These are phyloP conservation scores for Sympetrum striolatum DNA, from an alignment of 2,888 invertebrate genomes.

Conservation along the genomic window DNA sequence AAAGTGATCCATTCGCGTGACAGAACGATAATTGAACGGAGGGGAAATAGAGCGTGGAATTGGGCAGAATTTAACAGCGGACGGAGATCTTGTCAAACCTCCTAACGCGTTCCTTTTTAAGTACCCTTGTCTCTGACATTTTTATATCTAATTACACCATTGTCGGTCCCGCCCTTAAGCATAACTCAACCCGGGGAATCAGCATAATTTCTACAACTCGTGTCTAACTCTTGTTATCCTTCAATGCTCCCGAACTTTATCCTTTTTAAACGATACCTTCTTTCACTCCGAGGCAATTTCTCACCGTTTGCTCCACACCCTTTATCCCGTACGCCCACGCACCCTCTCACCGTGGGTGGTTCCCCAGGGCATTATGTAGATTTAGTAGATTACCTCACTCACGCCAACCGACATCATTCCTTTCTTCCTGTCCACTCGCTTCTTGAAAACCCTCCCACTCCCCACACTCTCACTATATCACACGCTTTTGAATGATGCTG, in stretches of 20 bases:
- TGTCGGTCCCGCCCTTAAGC: conserved; percentile 1
- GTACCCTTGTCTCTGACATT: conserved; percentile 12
- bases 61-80: neutral
- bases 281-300: neutral
- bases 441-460: neutral
- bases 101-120: neutral
- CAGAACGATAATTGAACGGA: neutral
- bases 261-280: neutral
- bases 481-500: neutral
- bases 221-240: conserved; percentile 25
- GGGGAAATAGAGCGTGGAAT: neutral
- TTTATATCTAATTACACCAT: conserved; percentile 29
- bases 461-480: neutral
- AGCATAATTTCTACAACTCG: conserved; percentile 39
- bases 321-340: neutral
- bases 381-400: neutral
- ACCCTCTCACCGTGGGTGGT: neutral
- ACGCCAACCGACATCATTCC: neutral
- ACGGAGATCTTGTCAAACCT: neutral
- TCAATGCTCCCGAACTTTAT: neutral
- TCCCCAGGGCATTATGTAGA: conserved; percentile 21
- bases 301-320: neutral
- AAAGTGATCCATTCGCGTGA: too few relatives aligned
- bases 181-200: conserved; percentile 20
- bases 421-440: neutral